Evolutionary conservation across 37 sponge, comb jelly and placozoan genomes (phyloP).

Genomic region (Corticium candelabrum): DNA sequence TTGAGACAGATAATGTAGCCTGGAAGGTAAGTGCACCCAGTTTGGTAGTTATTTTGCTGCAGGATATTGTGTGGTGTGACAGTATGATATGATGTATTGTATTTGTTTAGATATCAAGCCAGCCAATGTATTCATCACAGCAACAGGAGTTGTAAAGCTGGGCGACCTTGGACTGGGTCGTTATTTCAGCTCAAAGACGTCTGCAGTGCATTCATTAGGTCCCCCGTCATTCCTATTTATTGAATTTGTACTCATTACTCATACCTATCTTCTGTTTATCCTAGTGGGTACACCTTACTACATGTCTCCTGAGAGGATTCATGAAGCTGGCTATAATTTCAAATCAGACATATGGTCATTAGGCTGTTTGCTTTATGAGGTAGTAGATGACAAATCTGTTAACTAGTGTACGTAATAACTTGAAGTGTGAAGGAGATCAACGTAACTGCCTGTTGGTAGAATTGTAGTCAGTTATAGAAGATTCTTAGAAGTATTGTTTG

Average conservation of each 20-base stretch:
- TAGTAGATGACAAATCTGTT: no score
- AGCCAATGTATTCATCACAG: slow-evolving; percentile 98
- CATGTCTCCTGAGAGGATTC: slow-evolving; percentile 98
- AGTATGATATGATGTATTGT: no score
- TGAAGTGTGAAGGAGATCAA: no score
- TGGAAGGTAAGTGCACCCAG: not conserved
- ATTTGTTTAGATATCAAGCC: slow-evolving; percentile 82
- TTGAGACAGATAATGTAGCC: no score
- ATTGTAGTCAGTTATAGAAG: no score
- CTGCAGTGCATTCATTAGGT: slow-evolving; percentile 94
- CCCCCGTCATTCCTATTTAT: not conserved
- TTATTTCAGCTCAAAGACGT: slow-evolving; percentile 96
- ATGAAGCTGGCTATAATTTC: slow-evolving; percentile 96
- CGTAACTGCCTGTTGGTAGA: no score
- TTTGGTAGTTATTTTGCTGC: not conserved
- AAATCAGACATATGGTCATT: slow-evolving; percentile 98
- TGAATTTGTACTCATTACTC: not conserved
- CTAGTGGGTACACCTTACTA: slow-evolving; percentile 99
- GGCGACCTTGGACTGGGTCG: slow-evolving; percentile 96
- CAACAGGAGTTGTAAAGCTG: slow-evolving; percentile 87
- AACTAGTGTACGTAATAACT: no score
- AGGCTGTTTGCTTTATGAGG: slow-evolving; percentile 97
- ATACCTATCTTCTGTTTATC: not conserved
- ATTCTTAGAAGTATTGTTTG: no score
- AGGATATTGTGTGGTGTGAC: no score